Conservation (phyloP, 1,140 invertebrate genomes). For the Chrysomallon squamiferum region DNA sequence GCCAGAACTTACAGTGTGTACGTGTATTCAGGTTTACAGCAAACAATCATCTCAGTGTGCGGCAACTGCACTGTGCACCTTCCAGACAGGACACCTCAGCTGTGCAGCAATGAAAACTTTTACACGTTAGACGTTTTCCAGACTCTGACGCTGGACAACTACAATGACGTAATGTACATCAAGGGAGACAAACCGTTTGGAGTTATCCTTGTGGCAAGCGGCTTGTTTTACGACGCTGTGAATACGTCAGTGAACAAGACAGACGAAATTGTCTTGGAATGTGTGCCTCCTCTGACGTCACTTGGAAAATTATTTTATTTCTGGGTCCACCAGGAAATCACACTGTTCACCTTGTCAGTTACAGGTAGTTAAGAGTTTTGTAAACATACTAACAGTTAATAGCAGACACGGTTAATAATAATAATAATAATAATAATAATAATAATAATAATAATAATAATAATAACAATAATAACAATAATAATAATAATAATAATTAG, state of each 20-base stretch:
- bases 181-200: not conserved
- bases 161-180: not conserved
- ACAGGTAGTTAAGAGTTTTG: no score
- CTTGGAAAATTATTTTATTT: not conserved
- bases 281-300: not conserved
- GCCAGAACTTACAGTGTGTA: not conserved
- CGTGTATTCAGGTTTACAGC: not conserved
- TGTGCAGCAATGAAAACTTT: not conserved
- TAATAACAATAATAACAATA: no score
- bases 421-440: no score
- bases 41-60: not conserved
- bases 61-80: not conserved
- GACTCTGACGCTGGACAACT: not conserved
- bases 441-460: no score
- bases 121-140: not conserved
- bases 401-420: no score
- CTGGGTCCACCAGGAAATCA: no score
- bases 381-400: no score
- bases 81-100: not conserved
- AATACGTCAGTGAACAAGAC: not conserved
- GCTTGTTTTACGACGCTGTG: not conserved
- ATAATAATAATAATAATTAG: no score
- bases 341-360: no score
- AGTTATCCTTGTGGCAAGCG: conserved; percentile 2
- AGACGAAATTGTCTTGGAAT: not conserved